Percentiles rank a stretch among this genome's conserved stretches.
phyloP scores from a whole-genome alignment of 2,888 invertebrate species.

The Disparrhopalites patrizii region DNA sequence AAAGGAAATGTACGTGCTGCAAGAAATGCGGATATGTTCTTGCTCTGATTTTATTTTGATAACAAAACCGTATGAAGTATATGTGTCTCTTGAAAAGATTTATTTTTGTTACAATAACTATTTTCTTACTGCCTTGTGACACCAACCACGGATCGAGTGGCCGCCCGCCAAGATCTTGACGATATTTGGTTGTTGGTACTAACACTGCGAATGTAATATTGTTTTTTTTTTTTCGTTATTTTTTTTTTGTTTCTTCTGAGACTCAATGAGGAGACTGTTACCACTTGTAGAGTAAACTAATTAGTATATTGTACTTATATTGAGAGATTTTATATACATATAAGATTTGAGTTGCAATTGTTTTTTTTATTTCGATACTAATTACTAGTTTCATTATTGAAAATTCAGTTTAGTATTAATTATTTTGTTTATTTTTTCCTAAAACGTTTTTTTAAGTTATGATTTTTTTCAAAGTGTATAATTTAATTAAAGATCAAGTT shows the following conservation, averaged over 20 bases:
- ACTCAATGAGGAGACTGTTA: slow-evolving; percentile 23
- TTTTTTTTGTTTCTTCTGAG: too few species aligned
- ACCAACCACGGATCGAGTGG: slow-evolving; percentile 11
- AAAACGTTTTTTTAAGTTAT: neutral
- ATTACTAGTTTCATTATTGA: too few species aligned
- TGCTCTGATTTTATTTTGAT: neutral
- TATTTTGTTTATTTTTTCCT: slow-evolving; percentile 15
- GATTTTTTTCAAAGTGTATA: too few species aligned
- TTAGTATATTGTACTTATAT: slow-evolving; percentile 5
- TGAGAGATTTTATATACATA: slow-evolving; percentile 17
- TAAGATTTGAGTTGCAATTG: too few species aligned
- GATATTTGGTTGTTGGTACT: too few species aligned
- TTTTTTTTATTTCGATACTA: too few species aligned
- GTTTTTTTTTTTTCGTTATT: too few species aligned
- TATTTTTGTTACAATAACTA: neutral
- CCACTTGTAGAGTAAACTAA: slow-evolving; percentile 28
- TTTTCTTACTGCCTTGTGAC: slow-evolving; percentile 8
- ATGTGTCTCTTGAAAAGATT: too few species aligned
- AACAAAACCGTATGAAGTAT: too few species aligned
- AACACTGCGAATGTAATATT: slow-evolving; percentile 48
- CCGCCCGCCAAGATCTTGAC: slow-evolving; percentile 16
- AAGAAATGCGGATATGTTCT: slow-evolving; percentile 10
- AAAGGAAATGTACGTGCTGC: slow-evolving; percentile 18
- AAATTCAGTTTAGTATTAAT: too few species aligned
- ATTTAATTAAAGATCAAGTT: too few species aligned